These are phyloP conservation scores for Sitta europaea DNA, from an alignment of 2,113 vertebrate genomes.

Conservation along the genomic window DNA sequence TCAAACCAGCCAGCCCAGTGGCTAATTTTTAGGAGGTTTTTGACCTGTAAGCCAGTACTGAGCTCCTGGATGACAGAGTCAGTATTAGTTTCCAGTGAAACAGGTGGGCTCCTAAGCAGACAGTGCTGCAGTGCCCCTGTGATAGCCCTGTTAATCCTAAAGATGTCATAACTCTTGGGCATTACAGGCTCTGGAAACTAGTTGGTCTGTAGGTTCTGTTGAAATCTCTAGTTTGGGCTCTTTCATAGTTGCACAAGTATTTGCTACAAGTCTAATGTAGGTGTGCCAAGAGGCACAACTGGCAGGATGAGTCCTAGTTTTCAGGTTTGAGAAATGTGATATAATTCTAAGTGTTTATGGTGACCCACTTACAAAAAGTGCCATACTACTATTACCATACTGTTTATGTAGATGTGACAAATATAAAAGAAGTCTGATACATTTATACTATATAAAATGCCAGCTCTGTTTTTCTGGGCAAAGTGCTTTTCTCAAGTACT, in stretches of 20 bases:
- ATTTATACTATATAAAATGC: not conserved
- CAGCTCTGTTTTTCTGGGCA: not conserved
- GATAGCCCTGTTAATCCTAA: not conserved
- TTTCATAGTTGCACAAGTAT: not conserved
- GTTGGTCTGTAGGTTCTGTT: not conserved
- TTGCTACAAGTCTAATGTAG: not conserved
- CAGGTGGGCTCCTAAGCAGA: not conserved
- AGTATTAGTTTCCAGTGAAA: not conserved
- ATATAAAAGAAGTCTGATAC: not conserved
- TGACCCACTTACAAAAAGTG: not conserved
- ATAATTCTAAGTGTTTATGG: not conserved
- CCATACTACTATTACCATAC: not conserved
- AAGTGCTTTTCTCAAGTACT: not conserved
- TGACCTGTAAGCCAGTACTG: not conserved
- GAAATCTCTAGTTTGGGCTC: not conserved
- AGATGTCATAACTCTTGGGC: not conserved
- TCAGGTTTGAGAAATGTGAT: not conserved
- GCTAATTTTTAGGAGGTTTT: not conserved
- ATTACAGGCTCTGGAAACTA: not conserved
- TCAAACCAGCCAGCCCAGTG: not conserved
- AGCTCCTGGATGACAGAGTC: not conserved
- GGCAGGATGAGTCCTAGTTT: not conserved
- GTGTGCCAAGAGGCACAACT: not conserved
- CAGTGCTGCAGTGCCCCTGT: not conserved
- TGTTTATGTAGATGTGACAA: not conserved